Conservation (phyloP, 2,797 vertebrate genomes). For the Enoplosus armatus region DNA sequence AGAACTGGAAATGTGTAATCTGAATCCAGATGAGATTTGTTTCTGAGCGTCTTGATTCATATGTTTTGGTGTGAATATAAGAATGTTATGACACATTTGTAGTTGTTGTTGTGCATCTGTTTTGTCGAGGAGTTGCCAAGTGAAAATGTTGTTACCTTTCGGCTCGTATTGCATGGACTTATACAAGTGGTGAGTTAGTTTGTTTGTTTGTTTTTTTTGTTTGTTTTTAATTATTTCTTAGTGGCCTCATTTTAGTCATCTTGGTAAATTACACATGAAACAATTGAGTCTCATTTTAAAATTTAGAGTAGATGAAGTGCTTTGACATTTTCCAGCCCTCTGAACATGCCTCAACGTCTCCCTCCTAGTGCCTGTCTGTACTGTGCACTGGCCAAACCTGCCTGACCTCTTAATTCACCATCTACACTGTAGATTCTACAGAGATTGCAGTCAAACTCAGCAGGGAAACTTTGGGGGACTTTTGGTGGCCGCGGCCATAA, state of each 20-base stretch:
- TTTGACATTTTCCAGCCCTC: constrained; percentile 26
- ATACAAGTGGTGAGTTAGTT: constrained; percentile 24
- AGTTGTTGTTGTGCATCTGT: constrained; percentile 10
- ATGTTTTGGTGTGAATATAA: constrained; percentile 26
- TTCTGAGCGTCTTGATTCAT: neutral
- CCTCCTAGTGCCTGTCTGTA: constrained; percentile 8
- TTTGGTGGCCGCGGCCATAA: neutral
- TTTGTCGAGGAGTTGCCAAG: constrained; percentile 30
- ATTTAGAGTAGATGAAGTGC: constrained; percentile 12
- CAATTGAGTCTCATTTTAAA: constrained; percentile 29
- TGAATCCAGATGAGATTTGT: constrained; percentile 6
- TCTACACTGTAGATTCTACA: no score
- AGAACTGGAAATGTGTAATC: constrained; percentile 31
- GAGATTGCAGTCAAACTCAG: constrained; percentile 12
- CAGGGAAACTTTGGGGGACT: constrained; percentile 4
- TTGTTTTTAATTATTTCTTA: no score
- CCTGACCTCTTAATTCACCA: neutral
- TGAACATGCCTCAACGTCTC: constrained; percentile 26
- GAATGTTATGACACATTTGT: constrained; percentile 17
- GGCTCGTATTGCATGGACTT: constrained; percentile 48
- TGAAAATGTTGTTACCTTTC: constrained; percentile 45
- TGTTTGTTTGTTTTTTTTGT: neutral
- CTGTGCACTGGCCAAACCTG: constrained; percentile 12
- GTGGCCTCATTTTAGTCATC: constrained; percentile 33
- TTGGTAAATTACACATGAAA: constrained; percentile 31